phyloP scores from a whole-genome alignment of 2,888 invertebrate genomes.

The Spatulosminthurus flaviceps region DNA sequence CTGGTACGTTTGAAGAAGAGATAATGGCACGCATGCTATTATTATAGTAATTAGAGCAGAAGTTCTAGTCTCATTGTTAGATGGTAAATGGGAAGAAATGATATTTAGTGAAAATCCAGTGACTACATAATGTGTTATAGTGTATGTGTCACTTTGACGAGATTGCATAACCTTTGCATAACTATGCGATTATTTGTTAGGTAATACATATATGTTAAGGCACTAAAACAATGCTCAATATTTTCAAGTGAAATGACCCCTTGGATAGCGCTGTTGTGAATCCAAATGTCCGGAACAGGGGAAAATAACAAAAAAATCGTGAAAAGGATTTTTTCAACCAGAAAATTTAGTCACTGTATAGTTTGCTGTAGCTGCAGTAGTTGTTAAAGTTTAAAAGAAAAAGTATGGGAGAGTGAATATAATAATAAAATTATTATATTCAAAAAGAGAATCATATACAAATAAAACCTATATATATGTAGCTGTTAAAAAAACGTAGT shows the following conservation, averaged over 20 bases:
- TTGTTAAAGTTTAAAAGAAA: background rate
- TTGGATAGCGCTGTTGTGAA: background rate
- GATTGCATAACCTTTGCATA: no score
- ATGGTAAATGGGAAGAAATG: no score
- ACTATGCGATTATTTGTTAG: no score
- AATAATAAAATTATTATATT: background rate
- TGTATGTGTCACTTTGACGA: no score
- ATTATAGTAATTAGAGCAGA: no score
- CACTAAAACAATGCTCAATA: constrained; percentile 6
- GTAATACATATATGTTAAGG: no score
- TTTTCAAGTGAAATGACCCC: background rate
- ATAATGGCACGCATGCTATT: no score
- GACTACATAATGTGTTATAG: no score
- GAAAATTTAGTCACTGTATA: constrained; percentile 10
- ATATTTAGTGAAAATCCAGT: no score
- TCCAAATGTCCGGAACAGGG: background rate
- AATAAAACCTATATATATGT: background rate
- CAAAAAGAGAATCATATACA: background rate
- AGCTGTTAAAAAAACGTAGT: background rate
- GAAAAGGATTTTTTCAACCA: constrained; percentile 4
- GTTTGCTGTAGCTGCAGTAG: background rate
- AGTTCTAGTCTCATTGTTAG: no score
- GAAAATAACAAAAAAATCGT: background rate
- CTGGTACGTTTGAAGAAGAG: no score
- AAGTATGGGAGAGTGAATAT: background rate